Conservation (phyloP, 2,888 invertebrate genomes). For the Micoletzkya japonica region DNA sequence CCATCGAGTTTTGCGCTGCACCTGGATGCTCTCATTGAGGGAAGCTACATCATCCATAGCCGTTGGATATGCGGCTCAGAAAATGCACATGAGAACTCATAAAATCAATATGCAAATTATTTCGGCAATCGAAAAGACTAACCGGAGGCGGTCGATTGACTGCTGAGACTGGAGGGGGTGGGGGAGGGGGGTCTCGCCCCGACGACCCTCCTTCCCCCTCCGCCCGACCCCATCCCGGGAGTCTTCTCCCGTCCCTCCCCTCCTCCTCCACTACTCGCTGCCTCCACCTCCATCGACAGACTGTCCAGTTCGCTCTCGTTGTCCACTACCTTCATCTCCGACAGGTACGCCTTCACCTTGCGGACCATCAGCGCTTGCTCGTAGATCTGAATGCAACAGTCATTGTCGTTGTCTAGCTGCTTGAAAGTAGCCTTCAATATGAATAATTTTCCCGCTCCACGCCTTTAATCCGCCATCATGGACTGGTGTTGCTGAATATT, state of each 20-base stretch:
- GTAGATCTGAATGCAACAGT: slow-evolving; percentile 58
- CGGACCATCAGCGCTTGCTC: slow-evolving; percentile 88
- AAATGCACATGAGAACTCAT: background rate
- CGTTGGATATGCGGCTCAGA: background rate
- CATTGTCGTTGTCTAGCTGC: too few relatives aligned
- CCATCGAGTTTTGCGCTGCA: too few relatives aligned
- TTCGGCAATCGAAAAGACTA: background rate
- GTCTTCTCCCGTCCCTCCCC: background rate
- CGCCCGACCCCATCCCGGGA: slow-evolving; percentile 8
- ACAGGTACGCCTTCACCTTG: slow-evolving; percentile 90
- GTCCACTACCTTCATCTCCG: slow-evolving; percentile 77
- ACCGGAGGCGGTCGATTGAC: slow-evolving; percentile 74
- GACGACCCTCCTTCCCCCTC: background rate
- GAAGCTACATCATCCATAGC: background rate
- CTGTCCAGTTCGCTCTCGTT: slow-evolving; percentile 88
- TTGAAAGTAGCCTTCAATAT: too few relatives aligned
- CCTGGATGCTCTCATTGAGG: background rate
- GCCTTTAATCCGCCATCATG: too few relatives aligned
- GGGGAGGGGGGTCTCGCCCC: slow-evolving; percentile 76
- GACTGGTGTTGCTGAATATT: too few relatives aligned
- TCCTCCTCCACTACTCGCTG: slow-evolving; percentile 38
- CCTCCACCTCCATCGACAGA: slow-evolving; percentile 86
- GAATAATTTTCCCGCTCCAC: too few relatives aligned
- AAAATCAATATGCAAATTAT: background rate
- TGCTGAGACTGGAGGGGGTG: slow-evolving; percentile 78